These are phyloP conservation scores for Xenus cinereus DNA, from an alignment of 2,113 vertebrate species.

Conservation along the genomic window DNA sequence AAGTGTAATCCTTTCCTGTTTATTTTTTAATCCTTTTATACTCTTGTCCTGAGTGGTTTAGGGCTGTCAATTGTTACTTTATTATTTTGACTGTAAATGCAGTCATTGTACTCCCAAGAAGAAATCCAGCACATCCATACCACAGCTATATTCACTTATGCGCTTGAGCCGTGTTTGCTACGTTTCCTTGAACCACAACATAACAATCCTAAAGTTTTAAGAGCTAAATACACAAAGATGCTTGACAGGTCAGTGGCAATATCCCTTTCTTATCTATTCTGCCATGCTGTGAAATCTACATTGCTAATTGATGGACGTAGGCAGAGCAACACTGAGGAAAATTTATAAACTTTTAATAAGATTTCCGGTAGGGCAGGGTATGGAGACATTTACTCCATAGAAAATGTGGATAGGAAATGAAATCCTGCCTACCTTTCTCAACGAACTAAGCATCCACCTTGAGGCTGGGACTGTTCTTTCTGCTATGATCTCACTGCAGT, in stretches of 20 bases:
- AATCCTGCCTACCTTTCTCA: not conserved
- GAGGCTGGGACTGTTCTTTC: not conserved
- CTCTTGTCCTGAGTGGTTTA: not conserved
- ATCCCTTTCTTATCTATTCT: not conserved
- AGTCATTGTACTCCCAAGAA: not conserved
- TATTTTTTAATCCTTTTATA: conserved; percentile 21
- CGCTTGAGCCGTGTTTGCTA: not conserved
- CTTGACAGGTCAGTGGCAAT: not conserved
- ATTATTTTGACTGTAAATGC: conserved; percentile 18
- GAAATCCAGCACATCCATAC: not conserved
- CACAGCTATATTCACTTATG: not conserved
- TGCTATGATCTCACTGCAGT: not conserved
- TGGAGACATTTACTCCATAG: not conserved
- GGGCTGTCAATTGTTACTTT: conserved; percentile 18
- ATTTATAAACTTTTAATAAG: not conserved
- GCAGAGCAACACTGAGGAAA: not conserved
- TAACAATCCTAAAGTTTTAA: not conserved
- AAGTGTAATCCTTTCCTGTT: conserved; percentile 3
- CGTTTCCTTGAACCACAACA: not conserved
- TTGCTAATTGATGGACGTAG: not conserved
- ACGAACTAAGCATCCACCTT: not conserved
- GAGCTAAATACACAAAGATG: not conserved
- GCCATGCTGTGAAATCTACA: not conserved
- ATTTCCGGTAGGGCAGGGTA: not conserved
- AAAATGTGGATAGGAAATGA: not conserved